Evolutionary conservation across 2,888 invertebrate genomes (phyloP), one percentile per base, ranked within the genome.

Genomic region (Pristionchus maxplancki): DNA sequence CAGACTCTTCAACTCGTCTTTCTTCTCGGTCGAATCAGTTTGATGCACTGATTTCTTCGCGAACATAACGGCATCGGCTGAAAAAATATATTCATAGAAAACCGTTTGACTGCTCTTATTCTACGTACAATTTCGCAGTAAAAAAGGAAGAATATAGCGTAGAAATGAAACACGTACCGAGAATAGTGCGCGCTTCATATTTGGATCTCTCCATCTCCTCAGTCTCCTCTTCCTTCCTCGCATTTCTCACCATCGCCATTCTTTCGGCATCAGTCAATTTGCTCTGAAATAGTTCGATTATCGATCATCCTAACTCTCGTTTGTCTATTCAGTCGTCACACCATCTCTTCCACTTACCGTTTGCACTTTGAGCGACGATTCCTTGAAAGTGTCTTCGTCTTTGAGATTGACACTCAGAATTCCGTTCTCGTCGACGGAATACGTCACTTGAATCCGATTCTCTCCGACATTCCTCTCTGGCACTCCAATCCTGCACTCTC

Each of bases 221-320:
- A n/a, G n/a, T 48, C 28, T 78, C 44, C 37, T 78, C 78, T 78
- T 78, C 78, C 44, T 78, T 48, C n/a, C 44, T 78, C 28, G 78
- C 78, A 28, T 78, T 78, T 44, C 44, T 78, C 44, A 78, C 44
- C 78, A 78, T 78, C 13, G 9, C 17, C 78, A 78, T 40, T 44
- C 78, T 11, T n/a, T 78, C 78, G 2, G 37, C 28, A n/a, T 78
- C 44, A 2, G 78, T 28, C 28, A 78, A 11, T 15, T 48, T 40
- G 17, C 78, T 78, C 78, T 78, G 78, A 78, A 78, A 48, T 6
- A 6, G 11, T 9, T 24, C 20, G 24, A 17, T 74, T 28, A 34
- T 74, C 37, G 1, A 37, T n/a, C 44, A 37, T 40, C 5, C n/a
- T n/a, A n/a, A n/a, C n/a, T n/a, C n/a, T n/a, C n/a, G n/a, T n/a